Conservation (phyloP, 2,797 vertebrate species). For the Syndactyla subalaris region DNA sequence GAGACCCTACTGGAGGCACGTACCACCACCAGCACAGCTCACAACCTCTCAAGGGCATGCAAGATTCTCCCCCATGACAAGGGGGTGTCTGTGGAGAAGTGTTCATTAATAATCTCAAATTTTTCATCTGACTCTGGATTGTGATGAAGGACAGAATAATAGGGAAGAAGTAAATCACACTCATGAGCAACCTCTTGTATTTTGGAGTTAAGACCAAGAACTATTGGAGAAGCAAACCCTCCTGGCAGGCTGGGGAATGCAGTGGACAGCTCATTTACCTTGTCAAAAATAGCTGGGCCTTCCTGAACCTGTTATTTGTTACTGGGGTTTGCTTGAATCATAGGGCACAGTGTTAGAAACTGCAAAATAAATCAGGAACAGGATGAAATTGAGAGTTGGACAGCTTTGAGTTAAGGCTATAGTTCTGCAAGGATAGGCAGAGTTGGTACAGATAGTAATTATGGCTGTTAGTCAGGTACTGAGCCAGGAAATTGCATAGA, state of each 20-base stretch:
- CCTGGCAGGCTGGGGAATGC: neutral
- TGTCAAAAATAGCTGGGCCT: neutral
- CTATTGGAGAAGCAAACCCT: neutral
- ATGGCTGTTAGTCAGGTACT: neutral
- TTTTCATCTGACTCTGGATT: neutral
- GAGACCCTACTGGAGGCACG: too few relatives aligned
- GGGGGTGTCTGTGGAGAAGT: neutral
- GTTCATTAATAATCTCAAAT: neutral
- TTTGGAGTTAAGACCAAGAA: neutral
- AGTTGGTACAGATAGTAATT: neutral
- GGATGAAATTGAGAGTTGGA: neutral
- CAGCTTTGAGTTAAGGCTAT: neutral
- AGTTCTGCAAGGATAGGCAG: neutral
- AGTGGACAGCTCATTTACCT: neutral
- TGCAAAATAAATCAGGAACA: neutral
- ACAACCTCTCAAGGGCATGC: too few relatives aligned
- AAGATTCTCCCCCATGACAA: too few relatives aligned
- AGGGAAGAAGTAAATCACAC: neutral
- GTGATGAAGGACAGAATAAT: neutral
- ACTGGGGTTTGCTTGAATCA: neutral
- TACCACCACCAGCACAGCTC: too few relatives aligned
- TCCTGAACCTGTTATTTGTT: neutral
- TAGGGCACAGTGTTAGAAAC: neutral
- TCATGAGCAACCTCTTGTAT: neutral
- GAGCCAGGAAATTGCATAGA: neutral